Percentiles rank a stretch among this genome's conserved stretches.
Evolutionary conservation across 2,888 invertebrate species (phyloP).

Genomic region (Nomada goodeniana): DNA sequence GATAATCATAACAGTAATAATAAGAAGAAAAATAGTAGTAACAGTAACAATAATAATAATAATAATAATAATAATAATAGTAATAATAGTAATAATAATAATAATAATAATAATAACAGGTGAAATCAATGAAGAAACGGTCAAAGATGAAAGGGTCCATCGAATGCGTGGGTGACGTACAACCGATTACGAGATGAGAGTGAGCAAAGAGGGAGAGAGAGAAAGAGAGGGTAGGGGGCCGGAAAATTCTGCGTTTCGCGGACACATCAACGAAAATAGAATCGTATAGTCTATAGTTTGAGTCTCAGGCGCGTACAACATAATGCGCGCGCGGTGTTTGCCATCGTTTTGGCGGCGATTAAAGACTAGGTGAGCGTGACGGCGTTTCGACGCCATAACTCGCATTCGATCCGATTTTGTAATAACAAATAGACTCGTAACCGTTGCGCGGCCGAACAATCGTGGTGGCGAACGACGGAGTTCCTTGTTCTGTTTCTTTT

Average conservation of each 20-base stretch:
- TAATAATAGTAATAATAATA: no score
- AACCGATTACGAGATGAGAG: slow-evolving; percentile 45
- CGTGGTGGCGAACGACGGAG: neutral
- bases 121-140: neutral
- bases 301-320: slow-evolving; percentile 14
- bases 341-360: neutral
- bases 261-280: slow-evolving; percentile 56
- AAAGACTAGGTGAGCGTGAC: neutral
- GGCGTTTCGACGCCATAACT: neutral
- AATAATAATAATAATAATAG: neutral
- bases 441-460: neutral
- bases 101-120: neutral
- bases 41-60: no score
- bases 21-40: no score
- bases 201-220: slow-evolving; percentile 23
- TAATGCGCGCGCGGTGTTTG: neutral
- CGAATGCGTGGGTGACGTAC: slow-evolving; percentile 58
- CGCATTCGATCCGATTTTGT: neutral
- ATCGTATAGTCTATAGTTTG: slow-evolving; percentile 23
- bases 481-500: no score
- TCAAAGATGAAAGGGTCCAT: slow-evolving; percentile 1
- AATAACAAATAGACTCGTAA: no score
- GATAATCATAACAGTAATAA: neutral
- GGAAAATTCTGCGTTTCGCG: slow-evolving; percentile 35
- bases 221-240: neutral